A percentile compares a stretch with the other conserved stretches of the same genome.
phyloP scores from a whole-genome alignment of 2,113 vertebrate genomes.

The Emydura subglobosa region DNA sequence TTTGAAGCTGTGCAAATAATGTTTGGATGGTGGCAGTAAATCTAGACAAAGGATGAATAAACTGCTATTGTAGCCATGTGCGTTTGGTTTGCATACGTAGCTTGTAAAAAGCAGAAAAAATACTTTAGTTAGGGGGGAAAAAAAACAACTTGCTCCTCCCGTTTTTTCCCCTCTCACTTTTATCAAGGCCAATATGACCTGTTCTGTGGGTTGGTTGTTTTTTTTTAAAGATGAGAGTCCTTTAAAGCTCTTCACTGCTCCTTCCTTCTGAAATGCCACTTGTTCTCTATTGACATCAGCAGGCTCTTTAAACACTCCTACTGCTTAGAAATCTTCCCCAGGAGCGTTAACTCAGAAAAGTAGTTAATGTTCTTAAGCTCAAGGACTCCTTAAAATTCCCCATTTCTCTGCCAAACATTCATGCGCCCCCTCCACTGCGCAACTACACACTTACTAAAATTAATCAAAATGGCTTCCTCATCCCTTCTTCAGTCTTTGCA shows the following conservation, averaged over 20 bases:
- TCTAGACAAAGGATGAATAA: constrained; percentile 68
- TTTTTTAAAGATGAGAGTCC: background rate
- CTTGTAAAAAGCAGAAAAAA: constrained; percentile 59
- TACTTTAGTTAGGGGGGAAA: constrained; percentile 22
- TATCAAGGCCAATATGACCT: constrained; percentile 30
- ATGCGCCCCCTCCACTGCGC: fast-evolving
- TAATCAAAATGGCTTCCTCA: background rate
- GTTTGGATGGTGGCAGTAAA: constrained; percentile 65
- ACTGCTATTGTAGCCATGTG: constrained; percentile 59
- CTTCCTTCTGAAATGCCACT: background rate
- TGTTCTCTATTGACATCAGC: background rate
- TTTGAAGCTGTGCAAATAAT: constrained; percentile 67
- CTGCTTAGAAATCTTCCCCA: background rate
- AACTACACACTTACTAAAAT: background rate
- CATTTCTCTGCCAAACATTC: background rate
- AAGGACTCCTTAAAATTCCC: background rate
- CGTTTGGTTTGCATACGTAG: constrained; percentile 33
- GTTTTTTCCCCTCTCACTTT: constrained; percentile 24
- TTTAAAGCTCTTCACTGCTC: background rate
- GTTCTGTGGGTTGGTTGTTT: background rate
- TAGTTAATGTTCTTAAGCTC: background rate
- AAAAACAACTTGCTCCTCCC: constrained; percentile 41
- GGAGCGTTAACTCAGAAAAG: fast-evolving
- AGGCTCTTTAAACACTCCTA: background rate
- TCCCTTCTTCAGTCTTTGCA: background rate